Percentiles rank a stretch among this genome's conserved stretches.
phyloP scores from a whole-genome alignment of 2,797 vertebrate species.

The Oophaga sylvatica region DNA sequence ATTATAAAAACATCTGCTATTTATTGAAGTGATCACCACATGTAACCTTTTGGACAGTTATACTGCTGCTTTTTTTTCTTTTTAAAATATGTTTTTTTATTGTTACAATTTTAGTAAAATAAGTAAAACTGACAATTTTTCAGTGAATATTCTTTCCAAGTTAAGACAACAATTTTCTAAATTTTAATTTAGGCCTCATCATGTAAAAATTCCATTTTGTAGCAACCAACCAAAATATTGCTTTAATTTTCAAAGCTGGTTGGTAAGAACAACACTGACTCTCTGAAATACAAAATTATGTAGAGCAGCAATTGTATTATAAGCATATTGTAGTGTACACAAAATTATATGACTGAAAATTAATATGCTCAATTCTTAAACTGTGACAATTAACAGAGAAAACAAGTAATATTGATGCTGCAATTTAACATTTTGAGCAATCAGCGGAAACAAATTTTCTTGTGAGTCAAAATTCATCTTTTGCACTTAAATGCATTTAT shows the following conservation, averaged over 20 bases:
- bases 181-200: too few species aligned
- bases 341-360: background rate
- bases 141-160: too few species aligned
- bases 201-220: too few species aligned
- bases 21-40: too few species aligned
- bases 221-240: too few species aligned
- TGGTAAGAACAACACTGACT: background rate
- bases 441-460: constrained; percentile 36
- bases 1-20: too few species aligned
- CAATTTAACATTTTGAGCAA: constrained; percentile 51
- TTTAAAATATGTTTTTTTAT: too few species aligned
- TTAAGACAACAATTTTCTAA: too few species aligned
- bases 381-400: constrained; percentile 28
- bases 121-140: too few species aligned
- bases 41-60: too few species aligned
- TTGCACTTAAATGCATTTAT: constrained; percentile 39
- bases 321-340: background rate
- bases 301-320: background rate
- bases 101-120: too few species aligned
- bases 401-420: constrained; percentile 44
- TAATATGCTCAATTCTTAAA: background rate
- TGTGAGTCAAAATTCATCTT: constrained; percentile 15
- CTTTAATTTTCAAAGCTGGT: background rate
- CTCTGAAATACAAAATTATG: background rate
- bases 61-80: too few species aligned